Conservation (phyloP, 2,113 vertebrate species). For the Carollia perspicillata region DNA sequence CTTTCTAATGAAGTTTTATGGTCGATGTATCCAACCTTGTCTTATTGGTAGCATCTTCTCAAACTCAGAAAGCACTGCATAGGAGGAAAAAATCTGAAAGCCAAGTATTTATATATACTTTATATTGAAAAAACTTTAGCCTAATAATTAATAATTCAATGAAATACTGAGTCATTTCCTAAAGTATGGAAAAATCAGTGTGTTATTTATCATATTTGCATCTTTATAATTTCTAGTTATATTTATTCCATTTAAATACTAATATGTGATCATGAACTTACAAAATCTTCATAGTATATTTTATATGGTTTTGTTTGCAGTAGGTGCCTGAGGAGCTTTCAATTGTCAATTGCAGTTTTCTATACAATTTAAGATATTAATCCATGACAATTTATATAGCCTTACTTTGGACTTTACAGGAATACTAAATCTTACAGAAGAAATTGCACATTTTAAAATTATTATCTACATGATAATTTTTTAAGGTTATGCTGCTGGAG, state of each 20-base stretch:
- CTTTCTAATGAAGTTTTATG: background rate
- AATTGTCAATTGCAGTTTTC: background rate
- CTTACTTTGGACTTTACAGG: background rate
- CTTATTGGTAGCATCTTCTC: background rate
- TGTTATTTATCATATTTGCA: background rate
- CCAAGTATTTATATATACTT: background rate
- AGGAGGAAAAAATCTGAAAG: background rate
- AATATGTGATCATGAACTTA: background rate
- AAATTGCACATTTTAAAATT: constrained; percentile 41
- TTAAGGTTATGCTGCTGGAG: background rate
- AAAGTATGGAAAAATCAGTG: background rate
- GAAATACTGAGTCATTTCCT: background rate
- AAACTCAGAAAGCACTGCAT: background rate
- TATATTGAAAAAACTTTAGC: background rate
- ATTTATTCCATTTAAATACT: background rate
- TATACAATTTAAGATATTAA: background rate
- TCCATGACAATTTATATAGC: background rate
- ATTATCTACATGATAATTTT: background rate
- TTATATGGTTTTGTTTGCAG: background rate
- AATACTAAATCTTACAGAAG: constrained; percentile 7
- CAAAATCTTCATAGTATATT: background rate
- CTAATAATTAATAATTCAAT: background rate
- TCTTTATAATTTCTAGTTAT: background rate
- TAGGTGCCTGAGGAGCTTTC: background rate
- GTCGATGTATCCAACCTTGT: background rate